phyloP scores from a whole-genome alignment of 2,797 vertebrate species.

The Valencia hispanica region DNA sequence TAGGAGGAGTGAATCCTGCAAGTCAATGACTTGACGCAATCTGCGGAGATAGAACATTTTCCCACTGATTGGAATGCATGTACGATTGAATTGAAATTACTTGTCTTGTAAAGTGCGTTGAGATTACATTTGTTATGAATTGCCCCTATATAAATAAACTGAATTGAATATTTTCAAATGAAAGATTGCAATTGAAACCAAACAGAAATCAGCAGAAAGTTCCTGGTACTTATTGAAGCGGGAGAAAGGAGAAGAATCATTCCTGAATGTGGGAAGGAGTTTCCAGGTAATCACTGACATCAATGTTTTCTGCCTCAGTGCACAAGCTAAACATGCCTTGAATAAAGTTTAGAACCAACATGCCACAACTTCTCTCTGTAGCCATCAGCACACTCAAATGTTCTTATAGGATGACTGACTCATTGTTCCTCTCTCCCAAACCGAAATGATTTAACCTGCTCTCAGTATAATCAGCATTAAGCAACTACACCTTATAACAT shows the following conservation, averaged over 20 bases:
- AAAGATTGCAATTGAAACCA: background rate
- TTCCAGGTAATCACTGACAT: slow-evolving; percentile 1
- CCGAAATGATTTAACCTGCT: slow-evolving; percentile 8
- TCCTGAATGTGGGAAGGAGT: background rate
- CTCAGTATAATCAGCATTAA: background rate
- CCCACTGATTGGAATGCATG: too few species aligned
- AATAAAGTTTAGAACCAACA: slow-evolving; percentile 7
- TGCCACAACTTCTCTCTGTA: slow-evolving; percentile 19
- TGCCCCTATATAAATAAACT: too few species aligned
- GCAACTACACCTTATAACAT: background rate
- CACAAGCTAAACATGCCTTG: background rate
- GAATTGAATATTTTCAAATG: too few species aligned
- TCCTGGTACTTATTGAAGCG: background rate
- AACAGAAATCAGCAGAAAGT: background rate
- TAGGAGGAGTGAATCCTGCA: too few species aligned
- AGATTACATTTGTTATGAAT: too few species aligned
- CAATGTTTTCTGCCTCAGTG: slow-evolving; percentile 5
- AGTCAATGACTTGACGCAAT: too few species aligned
- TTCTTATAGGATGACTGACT: background rate
- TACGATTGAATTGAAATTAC: too few species aligned
- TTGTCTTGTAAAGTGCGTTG: too few species aligned
- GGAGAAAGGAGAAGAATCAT: background rate
- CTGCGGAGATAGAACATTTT: too few species aligned
- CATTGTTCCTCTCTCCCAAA: background rate
- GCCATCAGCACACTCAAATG: background rate